Percentiles rank a stretch among this genome's conserved stretches.
Conservation (phyloP, 2,797 vertebrate species). For the Schizopygopsis malacanthus region DNA sequence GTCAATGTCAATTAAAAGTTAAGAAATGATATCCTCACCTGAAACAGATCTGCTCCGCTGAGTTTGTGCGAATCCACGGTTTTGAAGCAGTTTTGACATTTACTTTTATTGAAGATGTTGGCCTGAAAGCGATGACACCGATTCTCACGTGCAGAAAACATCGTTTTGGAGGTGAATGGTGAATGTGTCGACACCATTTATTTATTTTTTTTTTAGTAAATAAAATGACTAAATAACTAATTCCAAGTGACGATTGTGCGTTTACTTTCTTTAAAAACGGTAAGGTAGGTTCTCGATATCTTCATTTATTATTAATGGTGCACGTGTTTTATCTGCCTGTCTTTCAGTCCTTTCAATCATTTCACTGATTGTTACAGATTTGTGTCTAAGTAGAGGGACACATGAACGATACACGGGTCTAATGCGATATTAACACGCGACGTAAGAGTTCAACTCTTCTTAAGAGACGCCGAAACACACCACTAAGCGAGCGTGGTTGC, state of each 20-base stretch:
- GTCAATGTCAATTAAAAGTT: neutral
- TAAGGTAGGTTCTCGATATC: neutral
- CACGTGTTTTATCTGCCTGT: neutral
- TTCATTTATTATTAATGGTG: neutral
- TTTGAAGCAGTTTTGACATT: constrained; percentile 57
- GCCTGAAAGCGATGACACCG: constrained; percentile 54
- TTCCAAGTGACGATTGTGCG: neutral
- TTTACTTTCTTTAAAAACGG: neutral
- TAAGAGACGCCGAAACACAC: neutral
- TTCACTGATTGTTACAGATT: neutral
- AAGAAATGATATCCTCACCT: constrained; percentile 3
- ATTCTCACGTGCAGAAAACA: constrained; percentile 44
- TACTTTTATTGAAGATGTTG: constrained; percentile 56
- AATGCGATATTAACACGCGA: neutral
- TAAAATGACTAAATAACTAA: neutral
- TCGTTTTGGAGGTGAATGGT: neutral
- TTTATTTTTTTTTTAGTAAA: neutral
- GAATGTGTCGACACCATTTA: neutral
- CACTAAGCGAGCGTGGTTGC: too few relatives aligned
- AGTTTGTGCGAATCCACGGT: constrained; percentile 42
- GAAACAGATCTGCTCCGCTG: constrained; percentile 22
- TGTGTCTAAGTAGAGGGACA: neutral
- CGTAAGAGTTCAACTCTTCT: neutral
- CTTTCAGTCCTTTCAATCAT: neutral
- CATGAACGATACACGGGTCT: neutral